These are phyloP conservation scores for Acronicta psi DNA, from an alignment of 2,888 invertebrate species.

Conservation along the genomic window DNA sequence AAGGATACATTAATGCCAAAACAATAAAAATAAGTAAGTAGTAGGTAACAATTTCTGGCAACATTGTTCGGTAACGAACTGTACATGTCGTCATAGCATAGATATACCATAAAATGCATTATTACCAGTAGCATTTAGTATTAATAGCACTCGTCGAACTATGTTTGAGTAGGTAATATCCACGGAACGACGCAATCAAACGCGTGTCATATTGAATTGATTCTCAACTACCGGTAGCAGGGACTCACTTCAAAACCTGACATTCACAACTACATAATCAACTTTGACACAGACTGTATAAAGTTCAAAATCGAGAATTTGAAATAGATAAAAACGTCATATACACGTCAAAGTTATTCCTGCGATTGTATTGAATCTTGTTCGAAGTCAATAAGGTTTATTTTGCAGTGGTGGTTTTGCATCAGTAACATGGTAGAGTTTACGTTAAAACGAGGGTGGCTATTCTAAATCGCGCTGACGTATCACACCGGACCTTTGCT, in stretches of 20 bases:
- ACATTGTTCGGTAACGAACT: too few relatives aligned
- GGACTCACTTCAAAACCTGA: slow-evolving; percentile 57
- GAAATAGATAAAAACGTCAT: slow-evolving; percentile 39
- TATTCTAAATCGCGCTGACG: slow-evolving; percentile 86
- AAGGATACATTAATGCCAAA: too few relatives aligned
- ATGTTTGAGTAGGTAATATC: slow-evolving; percentile 72
- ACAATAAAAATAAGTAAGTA: too few relatives aligned
- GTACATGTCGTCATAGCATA: too few relatives aligned
- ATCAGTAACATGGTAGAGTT: slow-evolving; percentile 20
- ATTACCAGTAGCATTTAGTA: slow-evolving; percentile 44
- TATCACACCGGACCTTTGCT: slow-evolving; percentile 81
- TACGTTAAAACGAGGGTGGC: slow-evolving; percentile 82
- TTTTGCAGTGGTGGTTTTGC: slow-evolving; percentile 5
- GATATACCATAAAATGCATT: neutral
- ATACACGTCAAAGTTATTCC: slow-evolving; percentile 25
- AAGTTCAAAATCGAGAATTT: slow-evolving; percentile 37
- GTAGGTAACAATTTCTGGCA: too few relatives aligned
- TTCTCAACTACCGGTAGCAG: slow-evolving; percentile 68
- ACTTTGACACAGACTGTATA: slow-evolving; percentile 29
- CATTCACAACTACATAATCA: slow-evolving; percentile 29
- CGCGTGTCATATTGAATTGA: slow-evolving; percentile 82
- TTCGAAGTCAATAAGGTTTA: slow-evolving; percentile 3
- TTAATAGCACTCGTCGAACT: slow-evolving; percentile 63
- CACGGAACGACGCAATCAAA: slow-evolving; percentile 77
- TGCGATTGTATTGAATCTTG: slow-evolving; percentile 16